These are phyloP conservation scores for Rhabdomys pumilio DNA, from an alignment of 2,797 vertebrate genomes.

Conservation along the genomic window DNA sequence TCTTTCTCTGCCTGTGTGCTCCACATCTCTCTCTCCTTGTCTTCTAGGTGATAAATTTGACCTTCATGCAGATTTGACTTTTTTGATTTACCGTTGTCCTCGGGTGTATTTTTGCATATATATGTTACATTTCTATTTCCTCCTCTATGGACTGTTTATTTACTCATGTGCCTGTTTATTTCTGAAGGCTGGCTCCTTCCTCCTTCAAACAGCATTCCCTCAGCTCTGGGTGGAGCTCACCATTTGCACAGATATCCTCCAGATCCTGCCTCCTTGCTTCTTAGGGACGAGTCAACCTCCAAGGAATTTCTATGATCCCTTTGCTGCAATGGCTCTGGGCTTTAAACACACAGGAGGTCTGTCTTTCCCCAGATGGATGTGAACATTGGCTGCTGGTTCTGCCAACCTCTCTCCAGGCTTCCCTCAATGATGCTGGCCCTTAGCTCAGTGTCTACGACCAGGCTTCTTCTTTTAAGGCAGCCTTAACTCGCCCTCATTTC, in stretches of 20 bases:
- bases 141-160: neutral
- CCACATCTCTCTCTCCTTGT: neutral
- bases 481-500: slow-evolving; percentile 57
- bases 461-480: slow-evolving; percentile 35
- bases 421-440: neutral
- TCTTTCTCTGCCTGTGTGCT: neutral
- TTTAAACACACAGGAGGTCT: slow-evolving; percentile 67
- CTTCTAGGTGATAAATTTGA: neutral
- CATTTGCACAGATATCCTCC: slow-evolving; percentile 16
- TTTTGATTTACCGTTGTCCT: neutral
- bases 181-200: neutral
- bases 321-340: neutral
- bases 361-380: slow-evolving; percentile 62
- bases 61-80: slow-evolving; percentile 4
- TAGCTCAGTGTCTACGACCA: neutral
- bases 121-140: neutral
- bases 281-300: slow-evolving; percentile 13
- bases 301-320: slow-evolving; percentile 72
- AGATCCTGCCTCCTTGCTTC: slow-evolving; percentile 18
- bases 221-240: slow-evolving; percentile 5
- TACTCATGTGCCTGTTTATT: neutral
- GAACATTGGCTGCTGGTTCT: slow-evolving; percentile 56
- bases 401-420: neutral
- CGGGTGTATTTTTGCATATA: neutral
- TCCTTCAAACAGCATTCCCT: slow-evolving; percentile 9